A percentile compares a stretch with the other conserved stretches of the same genome.
These are phyloP conservation scores for Cataglyphis albicans DNA, from an alignment of 2,888 invertebrate species.

Conservation along the genomic window DNA sequence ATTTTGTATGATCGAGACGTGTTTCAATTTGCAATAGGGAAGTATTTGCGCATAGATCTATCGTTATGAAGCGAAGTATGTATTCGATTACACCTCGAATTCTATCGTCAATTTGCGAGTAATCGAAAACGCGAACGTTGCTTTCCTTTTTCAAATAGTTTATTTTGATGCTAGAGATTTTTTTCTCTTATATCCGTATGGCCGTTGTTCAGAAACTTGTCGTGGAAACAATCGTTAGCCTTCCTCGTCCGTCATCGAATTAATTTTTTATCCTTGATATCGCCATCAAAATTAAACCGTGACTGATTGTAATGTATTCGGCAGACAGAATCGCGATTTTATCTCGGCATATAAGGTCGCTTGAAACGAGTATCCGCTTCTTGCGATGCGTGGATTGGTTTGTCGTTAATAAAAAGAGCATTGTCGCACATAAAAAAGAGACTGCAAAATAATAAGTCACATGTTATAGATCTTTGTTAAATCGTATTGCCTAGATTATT, in stretches of 20 bases:
- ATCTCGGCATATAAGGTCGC: conserved; percentile 25
- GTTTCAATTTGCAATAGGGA: background rate
- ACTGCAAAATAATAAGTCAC: background rate
- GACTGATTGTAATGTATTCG: conserved; percentile 37
- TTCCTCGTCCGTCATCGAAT: conserved; percentile 28
- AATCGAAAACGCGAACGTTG: conserved; percentile 16
- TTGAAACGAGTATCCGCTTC: conserved; percentile 21
- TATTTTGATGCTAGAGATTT: conserved; percentile 3
- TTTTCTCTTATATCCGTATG: background rate
- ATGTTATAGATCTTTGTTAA: background rate
- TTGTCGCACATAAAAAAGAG: background rate
- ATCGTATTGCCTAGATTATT: background rate
- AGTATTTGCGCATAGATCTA: background rate
- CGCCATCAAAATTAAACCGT: conserved; percentile 29
- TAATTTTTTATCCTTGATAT: conserved; percentile 42
- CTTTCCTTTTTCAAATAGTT: conserved; percentile 5
- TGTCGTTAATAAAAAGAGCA: conserved; percentile 14
- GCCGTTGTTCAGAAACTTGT: background rate
- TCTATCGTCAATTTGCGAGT: conserved; percentile 32
- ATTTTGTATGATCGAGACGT: background rate
- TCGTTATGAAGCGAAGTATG: background rate
- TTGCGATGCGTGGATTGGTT: conserved; percentile 19
- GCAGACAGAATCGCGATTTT: conserved; percentile 24
- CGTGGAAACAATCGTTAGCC: conserved; percentile 8
- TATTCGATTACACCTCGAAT: conserved; percentile 35